Percentiles rank a stretch among this genome's conserved stretches.
Conservation (phyloP, 1,140 invertebrate genomes). For the Anthonomus grandis region DNA sequence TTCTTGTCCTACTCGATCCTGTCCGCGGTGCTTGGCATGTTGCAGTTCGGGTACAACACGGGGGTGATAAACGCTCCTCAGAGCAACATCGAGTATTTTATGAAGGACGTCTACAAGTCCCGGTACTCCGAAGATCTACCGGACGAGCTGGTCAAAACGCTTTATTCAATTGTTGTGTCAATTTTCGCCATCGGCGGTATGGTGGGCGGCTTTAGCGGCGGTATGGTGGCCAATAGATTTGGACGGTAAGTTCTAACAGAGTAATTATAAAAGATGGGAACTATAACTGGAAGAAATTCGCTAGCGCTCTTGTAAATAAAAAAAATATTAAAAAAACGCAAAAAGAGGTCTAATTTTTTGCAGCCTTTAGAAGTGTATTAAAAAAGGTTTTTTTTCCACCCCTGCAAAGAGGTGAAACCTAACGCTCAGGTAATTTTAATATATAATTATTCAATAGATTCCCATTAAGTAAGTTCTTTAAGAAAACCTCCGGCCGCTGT, state of each 20-base stretch:
- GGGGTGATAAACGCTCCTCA: conserved; percentile 97
- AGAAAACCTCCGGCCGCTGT: too few species aligned
- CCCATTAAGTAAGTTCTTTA: too few species aligned
- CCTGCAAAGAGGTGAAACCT: too few species aligned
- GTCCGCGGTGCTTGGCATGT: conserved; percentile 92
- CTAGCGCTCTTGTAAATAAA: too few species aligned
- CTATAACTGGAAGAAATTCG: too few species aligned
- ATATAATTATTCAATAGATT: too few species aligned
- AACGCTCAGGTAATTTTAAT: too few species aligned
- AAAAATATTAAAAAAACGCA: too few species aligned
- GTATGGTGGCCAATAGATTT: conserved; percentile 84
- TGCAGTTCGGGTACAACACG: conserved; percentile 99
- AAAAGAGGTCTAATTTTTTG: too few species aligned
- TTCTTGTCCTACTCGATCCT: conserved; percentile 90
- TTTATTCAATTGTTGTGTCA: conserved; percentile 89
- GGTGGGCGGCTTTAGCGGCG: conserved; percentile 89
- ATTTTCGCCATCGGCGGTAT: conserved; percentile 95
- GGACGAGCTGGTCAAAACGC: conserved; percentile 64
- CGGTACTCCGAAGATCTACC: conserved; percentile 70
- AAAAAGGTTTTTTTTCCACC: too few species aligned
- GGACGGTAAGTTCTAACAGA: conserved; percentile 76
- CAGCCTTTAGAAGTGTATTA: too few species aligned
- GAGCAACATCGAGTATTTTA: conserved; percentile 89
- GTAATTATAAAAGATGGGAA: too few species aligned
- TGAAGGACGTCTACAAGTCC: conserved; percentile 80